Evolutionary conservation across 2,113 vertebrate species (phyloP).

Genomic region (Campylorhamphus procurvoides): DNA sequence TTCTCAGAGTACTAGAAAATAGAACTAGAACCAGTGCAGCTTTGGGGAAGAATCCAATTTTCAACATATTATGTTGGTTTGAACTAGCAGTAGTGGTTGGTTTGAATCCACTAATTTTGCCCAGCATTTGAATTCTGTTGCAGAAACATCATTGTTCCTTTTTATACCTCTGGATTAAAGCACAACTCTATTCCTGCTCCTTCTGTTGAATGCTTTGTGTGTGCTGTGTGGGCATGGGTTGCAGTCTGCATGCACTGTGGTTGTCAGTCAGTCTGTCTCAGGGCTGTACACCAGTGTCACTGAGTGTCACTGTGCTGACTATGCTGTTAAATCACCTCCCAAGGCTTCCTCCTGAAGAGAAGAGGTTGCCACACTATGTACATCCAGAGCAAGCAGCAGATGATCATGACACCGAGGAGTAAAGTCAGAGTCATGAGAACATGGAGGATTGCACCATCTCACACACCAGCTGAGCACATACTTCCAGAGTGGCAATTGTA

Average conservation of each 20-base stretch:
- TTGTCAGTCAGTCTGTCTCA: neutral
- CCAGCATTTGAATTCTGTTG: neutral
- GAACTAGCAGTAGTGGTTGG: fast-evolving
- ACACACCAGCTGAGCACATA: fast-evolving
- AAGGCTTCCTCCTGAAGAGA: neutral
- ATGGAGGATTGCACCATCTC: neutral
- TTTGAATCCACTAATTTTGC: neutral
- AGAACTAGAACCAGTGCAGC: neutral
- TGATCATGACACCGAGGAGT: fast-evolving
- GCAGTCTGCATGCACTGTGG: fast-evolving
- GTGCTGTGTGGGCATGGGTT: neutral
- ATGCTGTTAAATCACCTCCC: neutral
- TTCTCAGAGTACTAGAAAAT: neutral
- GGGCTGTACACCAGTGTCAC: neutral
- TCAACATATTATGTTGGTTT: neutral
- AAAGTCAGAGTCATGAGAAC: neutral
- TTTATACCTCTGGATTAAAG: neutral
- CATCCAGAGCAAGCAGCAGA: neutral
- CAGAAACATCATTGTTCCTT: neutral
- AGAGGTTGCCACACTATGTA: neutral
- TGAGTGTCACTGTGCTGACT: neutral
- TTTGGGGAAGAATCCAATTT: neutral
- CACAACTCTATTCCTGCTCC: neutral
- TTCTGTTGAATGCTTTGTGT: neutral
- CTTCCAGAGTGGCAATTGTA: neutral